Base-by-base conservation (phyloP, 2,888 invertebrate species). In the Athetis lepigone region DNA sequence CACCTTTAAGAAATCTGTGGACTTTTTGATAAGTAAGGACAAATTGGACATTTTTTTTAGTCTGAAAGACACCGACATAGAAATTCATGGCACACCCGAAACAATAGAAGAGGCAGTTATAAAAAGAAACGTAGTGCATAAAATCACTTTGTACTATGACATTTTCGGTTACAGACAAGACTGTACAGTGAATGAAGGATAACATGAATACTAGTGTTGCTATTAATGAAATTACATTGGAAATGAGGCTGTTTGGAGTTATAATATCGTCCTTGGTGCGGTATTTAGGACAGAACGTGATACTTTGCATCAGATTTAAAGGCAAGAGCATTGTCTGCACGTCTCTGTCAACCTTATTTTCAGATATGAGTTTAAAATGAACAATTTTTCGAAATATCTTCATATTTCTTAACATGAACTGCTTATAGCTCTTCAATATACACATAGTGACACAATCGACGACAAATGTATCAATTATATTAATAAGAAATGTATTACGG, bases 1-100 rank as follows among this genome's bases (percentile, higher is more conserved):
- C 16, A 1, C 39, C 29, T 7, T 56, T 59, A 1, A 71, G 23
- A 8, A 64, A 21, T 25, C 49, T 61, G 21, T 76, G 60, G 4
- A 68, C 23, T 16, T 42, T 55, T 63, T 75, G 68, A n/a, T 71
- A 45, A n/a, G n/a, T 42, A 4, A 59, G 37, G 0, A 71, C 47
- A 1, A 68, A 56, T 3, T 47, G 19, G 0, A 71, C 29, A 1
- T 46, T 60, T 0, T 39, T 39, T 19, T 59, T 23, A 0, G 16
- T 37, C 8, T 59, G 33, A 9, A 16, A 0, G 4, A 69, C 18
- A 0, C 33, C 8, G 1, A 13, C 1, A 0, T 58, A 6, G 7
- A 36, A 61, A 47, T 69, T 72, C 1, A 52, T 29, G 11, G 0
- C 11, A 7, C 39, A 59, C 0, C 64, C 68, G 1, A 25, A 3